Evolutionary conservation across 2,797 vertebrate genomes (phyloP).

Genomic region (Pseudocheirus occidentalis): DNA sequence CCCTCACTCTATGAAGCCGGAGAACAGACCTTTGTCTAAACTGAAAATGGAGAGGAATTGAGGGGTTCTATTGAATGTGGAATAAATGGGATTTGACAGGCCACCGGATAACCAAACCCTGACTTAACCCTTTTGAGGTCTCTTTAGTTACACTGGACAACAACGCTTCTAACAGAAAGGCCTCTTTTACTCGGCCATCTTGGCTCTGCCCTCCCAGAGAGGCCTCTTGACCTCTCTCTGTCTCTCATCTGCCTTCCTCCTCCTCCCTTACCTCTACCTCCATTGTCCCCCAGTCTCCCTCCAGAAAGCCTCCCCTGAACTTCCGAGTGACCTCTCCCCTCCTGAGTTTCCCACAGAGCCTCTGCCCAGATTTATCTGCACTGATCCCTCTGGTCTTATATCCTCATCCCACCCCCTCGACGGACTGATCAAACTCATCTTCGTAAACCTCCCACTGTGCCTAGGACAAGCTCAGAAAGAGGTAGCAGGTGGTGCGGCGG

Average conservation of each 20-base stretch:
- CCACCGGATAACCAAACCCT: background rate
- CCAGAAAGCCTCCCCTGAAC: background rate
- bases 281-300: background rate
- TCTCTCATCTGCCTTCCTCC: no score
- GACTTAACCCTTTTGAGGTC: background rate
- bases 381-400: background rate
- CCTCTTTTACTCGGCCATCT: background rate
- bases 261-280: background rate
- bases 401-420: background rate
- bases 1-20: background rate
- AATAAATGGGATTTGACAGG: background rate
- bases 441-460: background rate
- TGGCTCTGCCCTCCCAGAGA: background rate
- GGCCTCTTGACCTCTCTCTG: background rate
- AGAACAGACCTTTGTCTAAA: background rate
- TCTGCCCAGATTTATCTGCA: background rate
- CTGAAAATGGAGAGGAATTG: background rate
- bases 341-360: background rate
- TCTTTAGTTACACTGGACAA: background rate
- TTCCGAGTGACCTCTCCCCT: background rate
- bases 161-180: background rate
- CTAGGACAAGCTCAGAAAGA: background rate
- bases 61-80: background rate
- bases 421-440: background rate
- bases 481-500: background rate